Evolutionary conservation across 2,888 invertebrate species (phyloP), one percentile per base, ranked within the genome.

Genomic region (Helleia helle): DNA sequence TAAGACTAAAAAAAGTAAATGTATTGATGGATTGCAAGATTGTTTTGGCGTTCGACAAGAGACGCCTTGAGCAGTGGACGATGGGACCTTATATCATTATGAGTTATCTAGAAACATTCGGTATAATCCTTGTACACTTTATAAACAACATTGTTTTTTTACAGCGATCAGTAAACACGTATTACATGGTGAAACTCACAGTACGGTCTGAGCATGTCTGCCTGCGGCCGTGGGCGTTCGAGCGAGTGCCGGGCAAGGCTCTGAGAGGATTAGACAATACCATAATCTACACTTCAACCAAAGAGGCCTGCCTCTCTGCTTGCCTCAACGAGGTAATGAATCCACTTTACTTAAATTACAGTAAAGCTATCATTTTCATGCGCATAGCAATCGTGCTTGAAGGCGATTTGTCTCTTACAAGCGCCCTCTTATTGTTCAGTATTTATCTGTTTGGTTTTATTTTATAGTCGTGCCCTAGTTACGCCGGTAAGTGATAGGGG

Each of bases 111-210:
- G 34, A 34, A n/a, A n/a, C 18, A 3, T 8, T 12, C 6, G 7
- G 3, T 18, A 18, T 18, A 4, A 9, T 12, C n/a, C 9, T 9
- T 1, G 2, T 7, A 12, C 28, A 29, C 4, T 14, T 7, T 29
- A 3, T 29, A 13, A 7, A 29, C 34, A 31, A 11, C 15, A n/a
- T 18, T 3, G 29, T 44, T 58, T 47, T 50, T 29, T 53, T 48
- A 6, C 87, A 90, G 73, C 87, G 93, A 43, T 92, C 95, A 13
- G 94, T 94, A 59, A 96, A 95, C 73, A 93, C 95, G 86, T 96
- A 96, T 76, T 96, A 96, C 87, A 95, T 96, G 95, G 94, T 95
- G 61, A 96, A 96, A 77, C 85, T 96, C 59, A 92, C 93, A 81
- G 89, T 96, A 57, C 86, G 95, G 71, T 94, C 95, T 52, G 96